A percentile compares a stretch with the other conserved stretches of the same genome.
phyloP scores from a whole-genome alignment of 2,797 vertebrate genomes.

The Microchirus variegatus region DNA sequence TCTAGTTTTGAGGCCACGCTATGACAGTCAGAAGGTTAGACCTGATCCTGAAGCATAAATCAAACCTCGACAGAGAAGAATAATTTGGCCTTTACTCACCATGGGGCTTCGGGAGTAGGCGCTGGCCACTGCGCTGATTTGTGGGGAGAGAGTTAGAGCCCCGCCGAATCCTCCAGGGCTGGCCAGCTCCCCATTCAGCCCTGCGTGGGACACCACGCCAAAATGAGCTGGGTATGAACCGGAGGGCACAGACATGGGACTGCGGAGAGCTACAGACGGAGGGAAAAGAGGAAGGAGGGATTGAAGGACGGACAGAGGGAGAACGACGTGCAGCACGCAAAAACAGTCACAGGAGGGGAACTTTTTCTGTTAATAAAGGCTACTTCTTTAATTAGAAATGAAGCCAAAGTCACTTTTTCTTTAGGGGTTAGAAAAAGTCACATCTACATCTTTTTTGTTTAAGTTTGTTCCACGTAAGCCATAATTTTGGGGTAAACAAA shows the following conservation, averaged over 20 bases:
- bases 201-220: conserved; percentile 86
- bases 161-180: conserved; percentile 86
- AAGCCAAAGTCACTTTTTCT: too few relatives aligned
- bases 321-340: conserved; percentile 32
- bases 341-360: conserved; percentile 39
- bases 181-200: conserved; percentile 87
- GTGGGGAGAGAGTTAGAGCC: conserved; percentile 88
- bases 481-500: not conserved
- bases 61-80: conserved; percentile 39
- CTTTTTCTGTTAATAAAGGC: too few relatives aligned
- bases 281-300: conserved; percentile 27
- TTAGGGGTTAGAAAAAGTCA: too few relatives aligned
- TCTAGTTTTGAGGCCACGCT: conserved; percentile 18
- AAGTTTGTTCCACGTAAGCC: not conserved
- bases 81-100: conserved; percentile 77
- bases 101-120: conserved; percentile 86
- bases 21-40: conserved; percentile 27
- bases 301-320: conserved; percentile 1
- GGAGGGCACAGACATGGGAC: conserved; percentile 85
- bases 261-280: conserved; percentile 84
- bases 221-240: conserved; percentile 87
- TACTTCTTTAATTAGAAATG: too few relatives aligned
- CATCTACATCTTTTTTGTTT: not conserved
- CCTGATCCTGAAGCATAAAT: conserved; percentile 43
- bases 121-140: conserved; percentile 83